Conservation (phyloP, 2,888 invertebrate species). For the Sisyra terminalis region DNA sequence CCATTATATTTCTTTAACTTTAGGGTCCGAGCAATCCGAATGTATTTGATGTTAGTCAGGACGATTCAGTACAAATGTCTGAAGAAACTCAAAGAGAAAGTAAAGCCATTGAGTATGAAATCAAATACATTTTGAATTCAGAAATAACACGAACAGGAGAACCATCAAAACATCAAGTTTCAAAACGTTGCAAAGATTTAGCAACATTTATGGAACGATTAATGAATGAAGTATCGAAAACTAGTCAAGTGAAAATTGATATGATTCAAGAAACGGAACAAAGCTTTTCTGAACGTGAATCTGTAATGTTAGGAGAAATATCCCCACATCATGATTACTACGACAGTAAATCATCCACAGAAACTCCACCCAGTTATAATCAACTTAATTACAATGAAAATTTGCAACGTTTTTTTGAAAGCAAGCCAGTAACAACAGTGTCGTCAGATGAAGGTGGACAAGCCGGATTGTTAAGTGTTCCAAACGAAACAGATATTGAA, state of each 20-base stretch:
- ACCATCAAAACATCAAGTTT: constrained; percentile 44
- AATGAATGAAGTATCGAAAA: constrained; percentile 45
- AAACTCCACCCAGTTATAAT: constrained; percentile 68
- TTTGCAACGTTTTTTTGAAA: constrained; percentile 41
- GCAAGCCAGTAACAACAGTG: constrained; percentile 45
- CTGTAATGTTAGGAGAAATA: constrained; percentile 68
- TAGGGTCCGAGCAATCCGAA: constrained; percentile 63
- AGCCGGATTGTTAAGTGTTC: constrained; percentile 8
- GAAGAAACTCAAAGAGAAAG: constrained; percentile 44
- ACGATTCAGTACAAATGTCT: constrained; percentile 28
- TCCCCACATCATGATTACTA: constrained; percentile 70
- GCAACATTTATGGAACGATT: constrained; percentile 59
- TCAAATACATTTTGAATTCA: constrained; percentile 44
- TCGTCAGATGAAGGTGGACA: constrained; percentile 32
- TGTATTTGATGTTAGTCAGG: constrained; percentile 40
- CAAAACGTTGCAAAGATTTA: constrained; percentile 53
- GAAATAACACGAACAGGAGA: constrained; percentile 33
- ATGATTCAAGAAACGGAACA: constrained; percentile 39
- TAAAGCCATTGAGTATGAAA: constrained; percentile 44
- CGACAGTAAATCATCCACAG: constrained; percentile 63
- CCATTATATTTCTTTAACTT: constrained; percentile 14
- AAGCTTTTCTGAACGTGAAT: constrained; percentile 53
- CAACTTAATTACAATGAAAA: constrained; percentile 78
- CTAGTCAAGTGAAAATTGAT: constrained; percentile 39
- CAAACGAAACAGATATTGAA: constrained; percentile 24